Evolutionary conservation across 2,113 vertebrate genomes (phyloP).

Genomic region (Sprattus sprattus): DNA sequence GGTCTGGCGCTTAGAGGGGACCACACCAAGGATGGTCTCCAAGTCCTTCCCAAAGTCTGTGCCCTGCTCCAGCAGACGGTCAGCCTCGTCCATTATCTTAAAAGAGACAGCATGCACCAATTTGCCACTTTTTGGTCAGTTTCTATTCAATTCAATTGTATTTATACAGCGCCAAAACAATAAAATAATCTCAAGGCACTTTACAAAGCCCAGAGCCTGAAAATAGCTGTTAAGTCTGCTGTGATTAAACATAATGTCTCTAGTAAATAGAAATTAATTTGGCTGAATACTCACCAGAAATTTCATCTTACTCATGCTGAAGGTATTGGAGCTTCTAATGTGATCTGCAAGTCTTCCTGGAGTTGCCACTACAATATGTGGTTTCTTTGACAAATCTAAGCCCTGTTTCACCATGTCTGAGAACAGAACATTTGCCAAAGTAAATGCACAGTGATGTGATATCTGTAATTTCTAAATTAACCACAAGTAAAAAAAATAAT

Average conservation of each 20-base stretch:
- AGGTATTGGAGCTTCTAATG: conserved; percentile 86
- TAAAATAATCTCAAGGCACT: no score
- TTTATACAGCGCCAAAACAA: no score
- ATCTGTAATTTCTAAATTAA: neutral
- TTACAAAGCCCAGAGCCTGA: no score
- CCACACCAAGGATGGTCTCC: conserved; percentile 77
- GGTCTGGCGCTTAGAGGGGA: conserved; percentile 81
- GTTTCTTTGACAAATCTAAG: conserved; percentile 82
- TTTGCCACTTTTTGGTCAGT: neutral
- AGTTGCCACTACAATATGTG: conserved; percentile 89
- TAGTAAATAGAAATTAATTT: neutral
- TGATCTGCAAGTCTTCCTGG: conserved; percentile 91
- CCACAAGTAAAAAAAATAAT: neutral
- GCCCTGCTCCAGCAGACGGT: conserved; percentile 89
- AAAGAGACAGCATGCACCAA: neutral
- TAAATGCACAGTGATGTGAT: no score
- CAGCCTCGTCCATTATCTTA: conserved; percentile 92
- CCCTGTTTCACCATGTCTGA: conserved; percentile 92
- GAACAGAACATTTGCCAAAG: neutral
- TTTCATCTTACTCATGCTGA: conserved; percentile 80
- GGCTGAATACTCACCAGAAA: conserved; percentile 77
- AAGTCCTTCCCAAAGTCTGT: conserved; percentile 89
- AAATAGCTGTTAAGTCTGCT: no score
- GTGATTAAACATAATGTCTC: no score
- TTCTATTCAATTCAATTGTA: no score